These are phyloP conservation scores for Thaleichthys pacificus DNA, from an alignment of 2,797 vertebrate genomes.

Conservation along the genomic window DNA sequence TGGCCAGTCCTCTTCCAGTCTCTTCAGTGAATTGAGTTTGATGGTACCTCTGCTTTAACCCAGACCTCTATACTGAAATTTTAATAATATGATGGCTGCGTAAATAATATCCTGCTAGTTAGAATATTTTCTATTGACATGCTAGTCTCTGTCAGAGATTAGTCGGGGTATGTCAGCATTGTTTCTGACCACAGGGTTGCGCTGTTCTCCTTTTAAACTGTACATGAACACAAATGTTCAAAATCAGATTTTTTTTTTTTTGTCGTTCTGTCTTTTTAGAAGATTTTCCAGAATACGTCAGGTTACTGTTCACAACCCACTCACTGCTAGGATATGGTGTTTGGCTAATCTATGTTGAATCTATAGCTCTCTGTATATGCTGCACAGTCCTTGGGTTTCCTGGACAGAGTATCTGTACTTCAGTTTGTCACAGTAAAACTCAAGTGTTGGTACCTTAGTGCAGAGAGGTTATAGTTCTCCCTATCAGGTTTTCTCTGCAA, in stretches of 20 bases:
- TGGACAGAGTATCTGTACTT: constrained; percentile 35
- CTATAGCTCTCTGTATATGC: constrained; percentile 46
- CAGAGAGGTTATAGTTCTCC: constrained; percentile 27
- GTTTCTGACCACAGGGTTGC: constrained; percentile 56
- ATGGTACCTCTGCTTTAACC: constrained; percentile 61
- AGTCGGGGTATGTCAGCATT: constrained; percentile 29
- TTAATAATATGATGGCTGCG: constrained; percentile 20
- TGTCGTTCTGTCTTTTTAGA: constrained; percentile 49
- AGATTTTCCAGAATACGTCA: not conserved
- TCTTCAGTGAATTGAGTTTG: constrained; percentile 38
- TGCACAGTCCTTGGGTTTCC: constrained; percentile 55
- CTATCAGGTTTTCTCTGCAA: constrained; percentile 53
- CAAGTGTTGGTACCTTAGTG: constrained; percentile 21
- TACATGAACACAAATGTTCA: constrained; percentile 14
- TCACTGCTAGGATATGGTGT: constrained; percentile 13
- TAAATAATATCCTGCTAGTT: constrained; percentile 30
- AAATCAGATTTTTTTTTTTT: constrained; percentile 42
- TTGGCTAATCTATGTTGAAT: constrained; percentile 36
- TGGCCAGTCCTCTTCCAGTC: constrained; percentile 47
- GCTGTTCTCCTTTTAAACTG: constrained; percentile 29
- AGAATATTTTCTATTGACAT: constrained; percentile 20
- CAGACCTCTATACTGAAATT: constrained; percentile 25
- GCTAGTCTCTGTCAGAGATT: not conserved
- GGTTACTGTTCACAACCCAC: constrained; percentile 23
- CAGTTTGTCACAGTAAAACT: constrained; percentile 18